A percentile compares a stretch with the other conserved stretches of the same genome.
phyloP scores from a whole-genome alignment of 2,113 vertebrate genomes.

The mouse (Mus musculus) region DNA sequence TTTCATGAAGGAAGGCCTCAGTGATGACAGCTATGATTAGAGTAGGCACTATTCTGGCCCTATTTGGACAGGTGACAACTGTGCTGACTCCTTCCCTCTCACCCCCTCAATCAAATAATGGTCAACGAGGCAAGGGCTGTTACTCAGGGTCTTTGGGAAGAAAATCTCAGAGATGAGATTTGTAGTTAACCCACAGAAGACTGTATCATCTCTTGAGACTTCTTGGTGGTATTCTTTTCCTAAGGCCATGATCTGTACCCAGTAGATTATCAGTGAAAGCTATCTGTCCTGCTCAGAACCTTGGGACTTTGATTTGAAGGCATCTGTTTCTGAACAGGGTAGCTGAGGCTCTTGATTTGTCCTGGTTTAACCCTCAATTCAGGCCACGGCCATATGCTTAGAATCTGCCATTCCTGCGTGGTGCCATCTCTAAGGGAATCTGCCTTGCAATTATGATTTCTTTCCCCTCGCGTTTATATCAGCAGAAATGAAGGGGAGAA shows the following conservation, averaged over 20 bases:
- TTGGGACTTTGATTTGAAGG: conserved; percentile 38
- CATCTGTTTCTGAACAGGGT: background rate
- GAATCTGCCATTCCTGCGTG: background rate
- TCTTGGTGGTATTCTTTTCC: background rate
- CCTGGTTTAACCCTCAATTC: conserved; percentile 56
- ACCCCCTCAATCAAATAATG: background rate
- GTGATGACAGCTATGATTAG: background rate
- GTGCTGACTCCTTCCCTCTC: background rate
- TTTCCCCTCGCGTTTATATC: conserved; percentile 88
- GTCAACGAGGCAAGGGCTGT: background rate
- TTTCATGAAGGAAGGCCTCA: background rate
- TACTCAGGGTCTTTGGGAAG: background rate
- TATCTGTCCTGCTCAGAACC: background rate
- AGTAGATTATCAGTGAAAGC: background rate
- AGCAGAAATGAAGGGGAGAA: conserved; percentile 85
- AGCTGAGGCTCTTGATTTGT: background rate
- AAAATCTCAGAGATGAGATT: background rate
- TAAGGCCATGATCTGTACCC: background rate
- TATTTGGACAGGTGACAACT: background rate
- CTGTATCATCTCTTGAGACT: background rate
- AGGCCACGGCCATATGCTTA: conserved; percentile 24
- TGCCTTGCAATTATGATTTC: conserved; percentile 83
- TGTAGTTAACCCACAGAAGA: background rate
- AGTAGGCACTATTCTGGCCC: background rate
- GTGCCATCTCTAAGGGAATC: conserved; percentile 80